Evolutionary conservation across 2,113 vertebrate genomes (phyloP), one percentile per base, ranked within the genome.

Genomic region (Semicossyphus pulcher): DNA sequence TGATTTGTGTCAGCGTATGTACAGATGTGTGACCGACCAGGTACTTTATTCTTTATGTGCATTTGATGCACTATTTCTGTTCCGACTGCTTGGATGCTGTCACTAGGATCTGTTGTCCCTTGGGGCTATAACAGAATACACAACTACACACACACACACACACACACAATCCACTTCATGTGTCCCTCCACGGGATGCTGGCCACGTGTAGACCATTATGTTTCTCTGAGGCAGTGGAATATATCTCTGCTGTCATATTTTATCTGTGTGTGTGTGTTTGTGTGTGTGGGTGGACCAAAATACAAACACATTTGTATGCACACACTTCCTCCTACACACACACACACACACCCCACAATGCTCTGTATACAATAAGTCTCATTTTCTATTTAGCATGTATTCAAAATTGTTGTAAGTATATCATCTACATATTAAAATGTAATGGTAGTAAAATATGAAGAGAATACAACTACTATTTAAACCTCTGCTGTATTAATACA

Each of bases 201-300:
- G 25, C 26, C 20, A 47, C 57, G 58, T 69, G 42, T 44, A 51
- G 37, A 23, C 64, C 36, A 32, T 49, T 58, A 34, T 64, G 57
- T 64, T 36, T 44, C 21, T 44, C 36, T 36, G 28, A 42, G 51
- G 48, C 11, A 2, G 16, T 31, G 31, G 36, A 44, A 67, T 63
- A 44, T 15, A 56, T 53, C 29, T 51, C 44, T 39, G 11, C 59
- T 65, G 63, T 56, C 36, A 53, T 41, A 53, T n/a, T 48, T 32
- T 20, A 12, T 60, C 1, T 41, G 23, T 31, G n/a, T 49, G 8
- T 49, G 39, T 44, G 4, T 20, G 41, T 18, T 4, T 44, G 41
- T 28, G 36, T 42, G n/a, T 49, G 60, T 51, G 49, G 12, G 57
- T 39, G n/a, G 34, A 32, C 29, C 18, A 16, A 44, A 20, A 36